Evolutionary conservation across 2,888 invertebrate species (phyloP).

Genomic region (Polydrusus cervinus): DNA sequence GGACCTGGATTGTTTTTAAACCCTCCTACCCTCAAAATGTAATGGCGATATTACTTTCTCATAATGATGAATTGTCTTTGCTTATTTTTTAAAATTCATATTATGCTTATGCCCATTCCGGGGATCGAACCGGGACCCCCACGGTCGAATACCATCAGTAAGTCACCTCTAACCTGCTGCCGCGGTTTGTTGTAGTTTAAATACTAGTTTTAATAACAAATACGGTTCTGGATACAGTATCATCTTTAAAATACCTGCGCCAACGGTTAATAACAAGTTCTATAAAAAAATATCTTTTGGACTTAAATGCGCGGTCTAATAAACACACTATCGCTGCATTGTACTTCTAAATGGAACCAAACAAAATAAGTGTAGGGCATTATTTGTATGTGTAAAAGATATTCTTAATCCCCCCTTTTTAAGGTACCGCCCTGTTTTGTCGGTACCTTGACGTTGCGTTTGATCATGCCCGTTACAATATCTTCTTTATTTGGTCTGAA

Average conservation of each 20-base stretch:
- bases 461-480: conserved; percentile 30
- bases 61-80: too few relatives aligned
- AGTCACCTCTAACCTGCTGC: too few relatives aligned
- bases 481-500: conserved; percentile 22
- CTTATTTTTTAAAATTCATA: too few relatives aligned
- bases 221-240: conserved; percentile 8
- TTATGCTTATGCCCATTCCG: too few relatives aligned
- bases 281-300: conserved; percentile 34
- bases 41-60: too few relatives aligned
- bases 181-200: too few relatives aligned
- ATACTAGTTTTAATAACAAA: neutral
- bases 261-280: conserved; percentile 10
- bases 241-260: conserved; percentile 4
- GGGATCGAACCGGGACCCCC: too few relatives aligned
- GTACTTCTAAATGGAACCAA: conserved; percentile 24
- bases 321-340: conserved; percentile 32
- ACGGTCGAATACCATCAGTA: too few relatives aligned
- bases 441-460: conserved; percentile 34
- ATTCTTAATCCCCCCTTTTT: conserved; percentile 37
- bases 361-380: conserved; percentile 25
- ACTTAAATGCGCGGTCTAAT: conserved; percentile 54
- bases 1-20: too few relatives aligned
- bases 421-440: conserved; percentile 44
- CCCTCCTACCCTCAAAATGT: too few relatives aligned
- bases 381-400: conserved; percentile 49